Conservation (phyloP, 2,113 vertebrate species). For the Orcinus orca region DNA sequence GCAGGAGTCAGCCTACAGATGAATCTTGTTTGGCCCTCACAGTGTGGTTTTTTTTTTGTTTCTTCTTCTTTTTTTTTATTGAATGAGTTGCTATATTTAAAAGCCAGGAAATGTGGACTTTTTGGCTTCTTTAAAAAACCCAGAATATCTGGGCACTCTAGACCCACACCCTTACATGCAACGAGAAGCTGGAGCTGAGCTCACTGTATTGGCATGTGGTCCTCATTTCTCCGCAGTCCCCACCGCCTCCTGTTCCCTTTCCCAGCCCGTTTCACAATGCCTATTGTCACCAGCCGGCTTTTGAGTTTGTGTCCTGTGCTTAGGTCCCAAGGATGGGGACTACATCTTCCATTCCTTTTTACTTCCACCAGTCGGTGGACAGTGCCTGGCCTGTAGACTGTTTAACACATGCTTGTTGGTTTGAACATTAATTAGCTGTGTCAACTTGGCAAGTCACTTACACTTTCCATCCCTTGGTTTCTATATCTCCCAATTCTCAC, state of each 20-base stretch:
- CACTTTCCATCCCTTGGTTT: not conserved
- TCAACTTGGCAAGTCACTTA: not conserved
- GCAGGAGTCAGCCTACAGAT: not conserved
- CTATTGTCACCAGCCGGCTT: not conserved
- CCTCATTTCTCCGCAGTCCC: not conserved
- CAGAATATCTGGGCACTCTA: not conserved
- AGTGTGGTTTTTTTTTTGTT: not conserved
- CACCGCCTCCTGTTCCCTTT: not conserved
- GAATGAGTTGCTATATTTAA: slow-evolving; percentile 50
- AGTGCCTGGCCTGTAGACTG: not conserved
- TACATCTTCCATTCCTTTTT: not conserved
- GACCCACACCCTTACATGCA: not conserved
- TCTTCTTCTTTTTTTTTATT: not conserved
- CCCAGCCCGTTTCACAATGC: not conserved
- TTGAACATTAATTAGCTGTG: not conserved
- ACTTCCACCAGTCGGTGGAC: not conserved
- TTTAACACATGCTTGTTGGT: not conserved
- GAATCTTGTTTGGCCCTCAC: not conserved
- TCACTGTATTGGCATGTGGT: not conserved
- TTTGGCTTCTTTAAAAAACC: not conserved
- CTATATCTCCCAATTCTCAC: not conserved
- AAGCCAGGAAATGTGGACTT: slow-evolving; percentile 44
- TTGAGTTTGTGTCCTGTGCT: not conserved
- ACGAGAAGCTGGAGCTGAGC: not conserved
- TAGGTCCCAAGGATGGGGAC: not conserved